Percentiles rank a stretch among this genome's conserved stretches.
phyloP scores from a whole-genome alignment of 2,797 vertebrate genomes.

The Stomatorhinus walkeri region DNA sequence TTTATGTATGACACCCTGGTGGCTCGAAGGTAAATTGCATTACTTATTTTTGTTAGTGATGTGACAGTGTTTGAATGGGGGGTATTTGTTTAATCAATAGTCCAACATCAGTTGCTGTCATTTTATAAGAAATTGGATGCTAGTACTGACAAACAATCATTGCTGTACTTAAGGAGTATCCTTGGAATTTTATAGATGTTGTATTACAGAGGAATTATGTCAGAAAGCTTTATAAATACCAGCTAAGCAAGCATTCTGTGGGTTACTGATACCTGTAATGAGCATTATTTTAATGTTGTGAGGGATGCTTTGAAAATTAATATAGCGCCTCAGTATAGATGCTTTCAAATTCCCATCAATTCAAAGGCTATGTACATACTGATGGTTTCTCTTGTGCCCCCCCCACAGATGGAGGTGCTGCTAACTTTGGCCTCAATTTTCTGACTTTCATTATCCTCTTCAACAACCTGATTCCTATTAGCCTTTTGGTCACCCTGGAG shows the following conservation, averaged over 20 bases:
- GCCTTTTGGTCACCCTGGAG: slow-evolving; percentile 93
- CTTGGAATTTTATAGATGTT: not conserved
- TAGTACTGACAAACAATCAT: not conserved
- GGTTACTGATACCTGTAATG: not conserved
- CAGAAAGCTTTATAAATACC: not conserved
- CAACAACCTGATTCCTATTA: slow-evolving; percentile 99
- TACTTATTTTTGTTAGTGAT: slow-evolving; percentile 34
- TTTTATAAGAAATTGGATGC: not conserved
- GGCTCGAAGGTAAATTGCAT: slow-evolving; percentile 60
- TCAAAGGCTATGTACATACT: not conserved
- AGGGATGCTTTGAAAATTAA: not conserved
- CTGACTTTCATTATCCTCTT: slow-evolving; percentile 99
- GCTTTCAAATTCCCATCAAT: not conserved
- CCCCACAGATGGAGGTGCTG: slow-evolving; percentile 85
- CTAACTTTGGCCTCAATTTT: slow-evolving; percentile 97
- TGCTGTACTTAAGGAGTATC: not conserved
- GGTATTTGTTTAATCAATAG: not conserved
- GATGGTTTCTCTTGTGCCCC: slow-evolving; percentile 20
- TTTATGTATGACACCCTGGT: slow-evolving; percentile 61
- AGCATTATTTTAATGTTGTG: not conserved
- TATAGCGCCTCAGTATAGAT: not conserved
- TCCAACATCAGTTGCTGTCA: not conserved
- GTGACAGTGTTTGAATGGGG: not conserved
- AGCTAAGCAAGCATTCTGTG: not conserved
- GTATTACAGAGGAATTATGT: not conserved